Evolutionary conservation across 2,888 invertebrate species (phyloP).

Genomic region (Parelbella ahira): DNA sequence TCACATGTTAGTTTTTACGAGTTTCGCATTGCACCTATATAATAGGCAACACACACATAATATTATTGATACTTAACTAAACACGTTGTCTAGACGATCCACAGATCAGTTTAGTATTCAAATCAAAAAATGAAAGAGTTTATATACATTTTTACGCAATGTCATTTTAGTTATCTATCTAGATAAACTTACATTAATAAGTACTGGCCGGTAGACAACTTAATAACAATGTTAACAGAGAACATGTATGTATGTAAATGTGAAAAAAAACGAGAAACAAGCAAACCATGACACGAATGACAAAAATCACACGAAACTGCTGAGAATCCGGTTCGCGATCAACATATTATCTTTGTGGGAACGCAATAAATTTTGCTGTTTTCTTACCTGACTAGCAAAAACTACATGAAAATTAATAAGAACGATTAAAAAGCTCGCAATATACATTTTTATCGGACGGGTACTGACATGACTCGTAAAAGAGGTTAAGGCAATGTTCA

Average conservation of each 20-base stretch:
- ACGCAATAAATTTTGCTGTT: too few relatives aligned
- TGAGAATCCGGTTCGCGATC: neutral
- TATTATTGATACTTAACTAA: too few relatives aligned
- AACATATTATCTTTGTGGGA: too few relatives aligned
- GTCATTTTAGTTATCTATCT: constrained; percentile 3
- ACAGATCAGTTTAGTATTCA: too few relatives aligned
- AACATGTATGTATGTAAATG: too few relatives aligned
- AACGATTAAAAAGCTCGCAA: constrained; percentile 41
- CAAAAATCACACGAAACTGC: constrained; percentile 1
- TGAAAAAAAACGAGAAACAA: neutral
- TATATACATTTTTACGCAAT: neutral
- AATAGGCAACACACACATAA: too few relatives aligned
- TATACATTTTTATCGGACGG: constrained; percentile 33
- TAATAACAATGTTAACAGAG: too few relatives aligned
- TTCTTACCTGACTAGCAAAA: constrained; percentile 7
- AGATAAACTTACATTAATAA: constrained; percentile 7
- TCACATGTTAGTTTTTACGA: too few relatives aligned
- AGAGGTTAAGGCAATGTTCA: constrained; percentile 5
- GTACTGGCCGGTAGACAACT: too few relatives aligned
- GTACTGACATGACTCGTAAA: neutral
- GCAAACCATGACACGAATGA: neutral
- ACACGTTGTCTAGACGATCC: too few relatives aligned
- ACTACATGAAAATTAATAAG: constrained; percentile 44
- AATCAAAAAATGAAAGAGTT: too few relatives aligned
- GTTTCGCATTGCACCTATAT: too few relatives aligned